These are phyloP conservation scores for Montipora foliosa DNA, from an alignment of 64 coral and sea anemone genomes.

Conservation along the genomic window DNA sequence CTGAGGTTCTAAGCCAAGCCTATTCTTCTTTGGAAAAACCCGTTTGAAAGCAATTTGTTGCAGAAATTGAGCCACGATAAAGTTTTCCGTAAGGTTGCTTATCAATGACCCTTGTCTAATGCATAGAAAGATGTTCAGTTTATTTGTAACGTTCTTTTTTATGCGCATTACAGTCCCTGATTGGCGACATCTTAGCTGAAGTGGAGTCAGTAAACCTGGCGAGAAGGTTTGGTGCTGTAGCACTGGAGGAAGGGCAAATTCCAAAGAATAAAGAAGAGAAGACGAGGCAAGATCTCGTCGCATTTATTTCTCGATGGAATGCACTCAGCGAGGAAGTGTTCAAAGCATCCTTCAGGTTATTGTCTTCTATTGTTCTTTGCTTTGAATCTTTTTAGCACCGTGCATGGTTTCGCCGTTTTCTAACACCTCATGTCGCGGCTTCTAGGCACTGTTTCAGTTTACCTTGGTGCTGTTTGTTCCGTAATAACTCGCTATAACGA, in stretches of 20 bases:
- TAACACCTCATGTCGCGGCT: too few relatives aligned
- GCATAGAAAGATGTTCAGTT: too few relatives aligned
- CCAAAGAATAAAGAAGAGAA: constrained; percentile 31
- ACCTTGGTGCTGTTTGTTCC: not conserved
- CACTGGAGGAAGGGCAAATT: constrained; percentile 5
- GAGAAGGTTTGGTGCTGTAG: not conserved
- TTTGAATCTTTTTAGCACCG: not conserved
- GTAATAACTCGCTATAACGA: not conserved
- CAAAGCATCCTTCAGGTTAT: not conserved
- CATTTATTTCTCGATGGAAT: constrained; percentile 21
- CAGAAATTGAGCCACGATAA: too few relatives aligned
- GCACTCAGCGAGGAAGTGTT: not conserved
- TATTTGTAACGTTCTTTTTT: not conserved
- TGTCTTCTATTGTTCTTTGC: not conserved
- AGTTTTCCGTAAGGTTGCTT: too few relatives aligned
- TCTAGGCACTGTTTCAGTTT: too few relatives aligned
- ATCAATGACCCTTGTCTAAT: too few relatives aligned
- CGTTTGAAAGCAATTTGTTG: too few relatives aligned
- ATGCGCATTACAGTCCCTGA: not conserved
- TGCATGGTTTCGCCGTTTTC: too few relatives aligned
- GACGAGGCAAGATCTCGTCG: constrained; percentile 4
- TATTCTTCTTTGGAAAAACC: too few relatives aligned
- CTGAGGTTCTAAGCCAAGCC: too few relatives aligned
- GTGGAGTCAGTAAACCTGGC: constrained; percentile 6
- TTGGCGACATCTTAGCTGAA: constrained; percentile 23